Conservation (phyloP, 2,888 invertebrate species). For the Doris montereyensis region DNA sequence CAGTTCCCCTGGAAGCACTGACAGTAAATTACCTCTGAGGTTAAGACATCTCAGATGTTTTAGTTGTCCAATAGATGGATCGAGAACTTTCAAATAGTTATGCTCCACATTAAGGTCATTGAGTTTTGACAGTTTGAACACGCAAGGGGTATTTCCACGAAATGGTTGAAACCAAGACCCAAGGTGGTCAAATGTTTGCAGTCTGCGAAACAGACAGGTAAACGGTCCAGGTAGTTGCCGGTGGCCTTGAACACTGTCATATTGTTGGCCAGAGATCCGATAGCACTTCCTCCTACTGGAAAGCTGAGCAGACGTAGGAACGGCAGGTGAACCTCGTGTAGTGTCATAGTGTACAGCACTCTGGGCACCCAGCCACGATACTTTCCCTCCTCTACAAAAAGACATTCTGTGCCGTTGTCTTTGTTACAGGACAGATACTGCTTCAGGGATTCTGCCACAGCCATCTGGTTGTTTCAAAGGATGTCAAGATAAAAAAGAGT, state of each 20-base stretch:
- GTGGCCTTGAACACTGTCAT: conserved; percentile 59
- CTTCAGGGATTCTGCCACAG: conserved; percentile 53
- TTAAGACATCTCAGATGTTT: conserved; percentile 55
- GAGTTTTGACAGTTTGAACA: conserved; percentile 55
- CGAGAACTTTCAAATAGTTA: conserved; percentile 55
- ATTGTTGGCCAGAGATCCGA: conserved; percentile 54
- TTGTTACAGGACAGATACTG: conserved; percentile 52
- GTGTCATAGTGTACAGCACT: conserved; percentile 55
- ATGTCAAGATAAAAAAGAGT: too few species aligned
- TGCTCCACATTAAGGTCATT: conserved; percentile 57
- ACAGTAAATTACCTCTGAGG: conserved; percentile 57
- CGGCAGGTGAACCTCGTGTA: conserved; percentile 57
- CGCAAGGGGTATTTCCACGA: conserved; percentile 54
- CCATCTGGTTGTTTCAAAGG: too few species aligned
- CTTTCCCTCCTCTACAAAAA: conserved; percentile 61
- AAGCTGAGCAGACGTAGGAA: conserved; percentile 63
- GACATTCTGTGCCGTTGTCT: conserved; percentile 43
- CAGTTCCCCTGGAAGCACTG: conserved; percentile 56
- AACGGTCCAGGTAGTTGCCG: conserved; percentile 58
- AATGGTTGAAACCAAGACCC: conserved; percentile 61
- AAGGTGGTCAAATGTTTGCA: conserved; percentile 54
- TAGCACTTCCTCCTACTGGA: conserved; percentile 62
- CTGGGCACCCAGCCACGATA: conserved; percentile 66
- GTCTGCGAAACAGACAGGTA: conserved; percentile 60
- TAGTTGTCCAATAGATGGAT: conserved; percentile 54